Base-by-base conservation (phyloP, 2,888 invertebrate genomes). In the Lasioglossum vierecki region DNA sequence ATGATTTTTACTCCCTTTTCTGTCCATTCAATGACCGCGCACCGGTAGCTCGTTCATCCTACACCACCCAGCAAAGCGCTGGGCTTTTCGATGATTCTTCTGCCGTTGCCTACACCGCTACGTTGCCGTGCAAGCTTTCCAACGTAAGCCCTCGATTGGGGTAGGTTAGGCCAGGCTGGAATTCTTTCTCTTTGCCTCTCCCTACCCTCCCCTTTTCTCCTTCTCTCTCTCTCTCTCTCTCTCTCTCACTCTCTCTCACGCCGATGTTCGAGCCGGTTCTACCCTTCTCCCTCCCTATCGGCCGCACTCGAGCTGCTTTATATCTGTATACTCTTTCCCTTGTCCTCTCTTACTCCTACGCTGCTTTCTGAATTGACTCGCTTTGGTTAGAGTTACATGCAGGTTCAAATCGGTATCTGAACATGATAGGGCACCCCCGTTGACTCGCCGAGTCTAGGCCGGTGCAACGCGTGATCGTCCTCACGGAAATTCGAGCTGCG, bases 1-100 rank as follows among this genome's bases (percentile, higher is more conserved):
- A 94, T 95, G 94, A 95, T 95, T 94, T 93, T 93, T 91, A 91
- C 92, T 93, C 90, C 93, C 94, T 93, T 94, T 94, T 91, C 91
- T 91, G 91, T 91, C 92, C 93, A 95, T 95, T 94, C 92, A 95
- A 94, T 95, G 94, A 94, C 93, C 92, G 90, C 91, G 92, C 92
- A 89, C 91, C 87, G 85, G 88, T 87, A 88, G 91, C 88, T 90
- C 89, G 91, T 91, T 90, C 89, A 88, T 87, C 86, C 89, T 88
- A 88, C 89, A 86, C 82, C 84, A 75, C 87, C 85, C 83, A 71
- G 90, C 88, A 89, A 89, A 90, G 86, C 88, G 86, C 80, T 88
- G 86, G 80, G 90, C 91, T 91, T 92, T 92, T 92, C 92, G 91
- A 91, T 92, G 92, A 91, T 91, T 91, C 89, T 88, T 91, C 82